These are phyloP conservation scores for Gambusia holbrooki DNA, from an alignment of 2,113 vertebrate species.

Conservation along the genomic window DNA sequence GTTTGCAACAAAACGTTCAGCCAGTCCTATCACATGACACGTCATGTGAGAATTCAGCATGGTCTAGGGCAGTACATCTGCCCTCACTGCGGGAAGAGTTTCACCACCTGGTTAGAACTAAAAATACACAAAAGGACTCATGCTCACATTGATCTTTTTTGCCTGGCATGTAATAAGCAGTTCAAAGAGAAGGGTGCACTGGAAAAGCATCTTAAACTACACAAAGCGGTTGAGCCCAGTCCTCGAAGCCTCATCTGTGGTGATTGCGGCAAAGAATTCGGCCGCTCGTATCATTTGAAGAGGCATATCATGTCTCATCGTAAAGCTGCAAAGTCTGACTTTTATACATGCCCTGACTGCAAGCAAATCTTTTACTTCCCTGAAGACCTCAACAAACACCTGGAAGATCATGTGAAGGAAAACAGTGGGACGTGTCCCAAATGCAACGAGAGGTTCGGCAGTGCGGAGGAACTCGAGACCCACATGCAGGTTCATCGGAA, in stretches of 20 bases:
- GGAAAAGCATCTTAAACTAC: slow-evolving; percentile 52
- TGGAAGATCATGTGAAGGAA: slow-evolving; percentile 62
- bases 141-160: slow-evolving; percentile 31
- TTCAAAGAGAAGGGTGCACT: slow-evolving; percentile 55
- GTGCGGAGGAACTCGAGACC: slow-evolving; percentile 54
- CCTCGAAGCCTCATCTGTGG: slow-evolving; percentile 50
- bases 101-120: slow-evolving; percentile 57
- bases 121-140: slow-evolving; percentile 63
- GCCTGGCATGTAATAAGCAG: slow-evolving; percentile 61
- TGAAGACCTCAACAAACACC: slow-evolving; percentile 69
- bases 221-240: slow-evolving; percentile 35
- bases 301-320: slow-evolving; percentile 63
- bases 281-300: slow-evolving; percentile 66
- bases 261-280: slow-evolving; percentile 69
- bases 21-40: slow-evolving; percentile 75
- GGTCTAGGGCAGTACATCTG: slow-evolving; percentile 56
- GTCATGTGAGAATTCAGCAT: slow-evolving; percentile 68
- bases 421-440: slow-evolving; percentile 64
- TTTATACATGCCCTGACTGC: slow-evolving; percentile 61
- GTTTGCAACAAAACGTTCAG: slow-evolving; percentile 63
- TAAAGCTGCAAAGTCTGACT: slow-evolving; percentile 35
- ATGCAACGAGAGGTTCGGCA: slow-evolving; percentile 55
- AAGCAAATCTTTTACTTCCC: slow-evolving; percentile 54
- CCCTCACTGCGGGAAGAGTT: slow-evolving; percentile 55
- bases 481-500: slow-evolving; percentile 63